Conservation (phyloP, 2,888 invertebrate genomes). For the Eugnorisma glareosa region DNA sequence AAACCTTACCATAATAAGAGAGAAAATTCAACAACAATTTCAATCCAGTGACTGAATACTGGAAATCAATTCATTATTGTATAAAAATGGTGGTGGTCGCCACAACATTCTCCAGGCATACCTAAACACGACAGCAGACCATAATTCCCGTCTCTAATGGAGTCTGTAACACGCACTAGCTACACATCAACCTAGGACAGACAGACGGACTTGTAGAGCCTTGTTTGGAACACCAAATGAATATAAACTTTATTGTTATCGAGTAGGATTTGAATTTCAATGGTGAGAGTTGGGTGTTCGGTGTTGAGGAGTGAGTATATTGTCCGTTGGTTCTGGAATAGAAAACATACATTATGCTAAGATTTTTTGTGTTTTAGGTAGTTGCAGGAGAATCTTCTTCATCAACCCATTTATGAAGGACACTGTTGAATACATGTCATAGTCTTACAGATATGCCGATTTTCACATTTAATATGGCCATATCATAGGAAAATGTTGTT, state of each 20-base stretch:
- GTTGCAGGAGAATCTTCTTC: not conserved
- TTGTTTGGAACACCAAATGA: constrained; percentile 63
- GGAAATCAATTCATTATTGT: constrained; percentile 68
- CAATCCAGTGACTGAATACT: constrained; percentile 52
- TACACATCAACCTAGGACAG: constrained; percentile 84
- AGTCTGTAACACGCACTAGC: constrained; percentile 85
- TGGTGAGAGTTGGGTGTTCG: constrained; percentile 49
- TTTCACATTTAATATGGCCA: not conserved
- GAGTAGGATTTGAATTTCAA: constrained; percentile 53
- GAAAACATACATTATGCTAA: not conserved
- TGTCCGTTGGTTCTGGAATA: constrained; percentile 25
- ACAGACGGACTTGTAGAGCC: constrained; percentile 73
- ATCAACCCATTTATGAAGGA: not conserved
- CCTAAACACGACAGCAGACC: constrained; percentile 80
- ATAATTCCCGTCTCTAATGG: constrained; percentile 86
- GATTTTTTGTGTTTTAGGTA: not conserved
- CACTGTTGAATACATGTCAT: not conserved
- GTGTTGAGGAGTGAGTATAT: constrained; percentile 68
- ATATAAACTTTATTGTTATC: constrained; percentile 70
- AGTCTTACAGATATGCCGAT: constrained; percentile 61
- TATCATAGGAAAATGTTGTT: not conserved
- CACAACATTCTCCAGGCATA: constrained; percentile 76
- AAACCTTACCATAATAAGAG: constrained; percentile 5
- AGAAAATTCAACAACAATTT: constrained; percentile 36
- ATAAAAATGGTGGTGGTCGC: constrained; percentile 82